Evolutionary conservation across 1,140 invertebrate species (phyloP).

Genomic region (Linepithema humile): DNA sequence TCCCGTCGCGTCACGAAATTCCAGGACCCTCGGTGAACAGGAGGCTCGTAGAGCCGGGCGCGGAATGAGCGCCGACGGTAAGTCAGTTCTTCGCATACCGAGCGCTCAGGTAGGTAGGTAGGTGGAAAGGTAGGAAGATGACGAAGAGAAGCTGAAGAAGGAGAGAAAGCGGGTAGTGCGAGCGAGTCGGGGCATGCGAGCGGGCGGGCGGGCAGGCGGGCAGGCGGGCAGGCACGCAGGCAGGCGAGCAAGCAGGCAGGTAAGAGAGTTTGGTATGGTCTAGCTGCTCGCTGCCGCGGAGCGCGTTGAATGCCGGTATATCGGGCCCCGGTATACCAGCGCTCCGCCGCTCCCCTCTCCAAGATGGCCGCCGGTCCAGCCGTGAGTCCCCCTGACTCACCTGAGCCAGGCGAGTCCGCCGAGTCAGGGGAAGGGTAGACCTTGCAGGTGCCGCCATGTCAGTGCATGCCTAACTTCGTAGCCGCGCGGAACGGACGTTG

Average conservation of each 20-base stretch:
- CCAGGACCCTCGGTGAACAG: slow-evolving; percentile 66
- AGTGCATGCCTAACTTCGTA: slow-evolving; percentile 83
- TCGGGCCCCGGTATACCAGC: slow-evolving; percentile 55
- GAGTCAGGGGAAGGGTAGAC: slow-evolving; percentile 78
- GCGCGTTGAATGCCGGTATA: slow-evolving; percentile 68
- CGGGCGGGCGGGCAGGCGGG: too few species aligned
- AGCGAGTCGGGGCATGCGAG: background rate
- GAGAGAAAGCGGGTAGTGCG: background rate
- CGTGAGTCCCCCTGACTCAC: slow-evolving; percentile 72
- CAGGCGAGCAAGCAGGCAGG: slow-evolving; percentile 45
- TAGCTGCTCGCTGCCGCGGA: slow-evolving; percentile 68
- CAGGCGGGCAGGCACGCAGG: slow-evolving; percentile 28
- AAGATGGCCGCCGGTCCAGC: slow-evolving; percentile 82
- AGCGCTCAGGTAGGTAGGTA: slow-evolving; percentile 73
- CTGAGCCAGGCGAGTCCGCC: slow-evolving; percentile 71
- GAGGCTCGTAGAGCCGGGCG: slow-evolving; percentile 59
- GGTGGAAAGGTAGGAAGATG: slow-evolving; percentile 30
- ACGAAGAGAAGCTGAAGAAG: slow-evolving; percentile 21
- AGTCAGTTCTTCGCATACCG: slow-evolving; percentile 77
- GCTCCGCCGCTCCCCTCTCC: slow-evolving; percentile 77
- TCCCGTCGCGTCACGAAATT: slow-evolving; percentile 64
- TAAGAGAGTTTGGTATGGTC: slow-evolving; percentile 70
- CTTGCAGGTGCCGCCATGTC: slow-evolving; percentile 85
- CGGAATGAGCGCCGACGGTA: slow-evolving; percentile 73
- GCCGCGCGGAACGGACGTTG: slow-evolving; percentile 79